Percentiles rank a stretch among this genome's conserved stretches.
phyloP scores from a whole-genome alignment of 2,113 vertebrate species.

The Colaptes auratus region DNA sequence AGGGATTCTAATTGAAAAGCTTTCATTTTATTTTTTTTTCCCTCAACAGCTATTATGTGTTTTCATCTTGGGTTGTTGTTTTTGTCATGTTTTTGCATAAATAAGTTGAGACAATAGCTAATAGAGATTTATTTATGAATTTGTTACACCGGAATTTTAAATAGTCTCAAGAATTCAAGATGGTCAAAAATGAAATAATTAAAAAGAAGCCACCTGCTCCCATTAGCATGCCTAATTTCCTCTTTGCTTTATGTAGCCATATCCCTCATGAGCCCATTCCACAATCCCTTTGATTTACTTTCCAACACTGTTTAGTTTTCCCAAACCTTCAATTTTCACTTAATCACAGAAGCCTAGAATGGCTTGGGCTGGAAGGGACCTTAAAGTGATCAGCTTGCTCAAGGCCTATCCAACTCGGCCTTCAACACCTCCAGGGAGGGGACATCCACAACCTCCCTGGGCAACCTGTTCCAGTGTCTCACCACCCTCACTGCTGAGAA shows the following conservation, averaged over 20 bases:
- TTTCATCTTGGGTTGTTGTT: background rate
- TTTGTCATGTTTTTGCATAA: constrained; percentile 6
- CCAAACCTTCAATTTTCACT: background rate
- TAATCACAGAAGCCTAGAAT: background rate
- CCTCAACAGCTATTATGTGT: background rate
- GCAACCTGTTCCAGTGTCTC: no score
- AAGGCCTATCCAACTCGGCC: no score
- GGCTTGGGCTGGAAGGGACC: no score
- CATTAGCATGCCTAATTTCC: constrained; percentile 26
- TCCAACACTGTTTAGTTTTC: background rate
- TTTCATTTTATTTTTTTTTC: constrained; percentile 1
- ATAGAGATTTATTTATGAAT: constrained; percentile 42
- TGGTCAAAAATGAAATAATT: background rate
- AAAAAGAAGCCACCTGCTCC: constrained; percentile 23
- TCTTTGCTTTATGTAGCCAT: background rate
- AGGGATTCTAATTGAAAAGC: constrained; percentile 22
- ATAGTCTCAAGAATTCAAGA: background rate
- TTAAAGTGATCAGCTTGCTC: no score
- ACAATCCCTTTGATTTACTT: background rate
- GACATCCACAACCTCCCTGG: no score
- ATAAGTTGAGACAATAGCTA: constrained; percentile 24
- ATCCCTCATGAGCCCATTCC: background rate
- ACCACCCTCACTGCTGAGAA: no score
- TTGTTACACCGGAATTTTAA: constrained; percentile 15
- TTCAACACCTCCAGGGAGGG: no score